A percentile compares a stretch with the other conserved stretches of the same genome.
Evolutionary conservation across 2,888 invertebrate species (phyloP).

Genomic region (Odontocolon sp.): DNA sequence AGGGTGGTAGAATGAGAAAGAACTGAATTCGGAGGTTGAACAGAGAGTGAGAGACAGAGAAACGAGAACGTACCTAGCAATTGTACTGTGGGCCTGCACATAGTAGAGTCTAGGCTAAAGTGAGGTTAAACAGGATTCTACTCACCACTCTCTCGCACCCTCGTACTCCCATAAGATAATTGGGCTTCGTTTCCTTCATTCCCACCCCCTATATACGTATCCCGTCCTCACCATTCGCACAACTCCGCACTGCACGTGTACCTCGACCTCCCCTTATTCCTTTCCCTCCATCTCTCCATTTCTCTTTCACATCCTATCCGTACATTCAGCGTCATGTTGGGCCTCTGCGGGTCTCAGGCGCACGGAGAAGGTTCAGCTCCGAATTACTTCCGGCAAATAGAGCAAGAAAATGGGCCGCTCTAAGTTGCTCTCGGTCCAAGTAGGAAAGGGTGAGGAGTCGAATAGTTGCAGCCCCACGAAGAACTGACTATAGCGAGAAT

Average conservation of each 20-base stretch:
- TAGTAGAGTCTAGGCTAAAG: conserved; percentile 60
- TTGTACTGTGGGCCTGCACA: conserved; percentile 42
- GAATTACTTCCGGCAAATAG: conserved; percentile 49
- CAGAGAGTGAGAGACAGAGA: conserved; percentile 37
- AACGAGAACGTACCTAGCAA: conserved; percentile 32
- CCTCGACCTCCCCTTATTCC: conserved; percentile 31
- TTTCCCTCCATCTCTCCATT: conserved; percentile 1
- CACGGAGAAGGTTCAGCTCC: conserved; percentile 27
- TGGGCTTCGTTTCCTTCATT: conserved; percentile 70
- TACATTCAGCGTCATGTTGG: conserved; percentile 12
- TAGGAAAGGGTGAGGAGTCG: background rate
- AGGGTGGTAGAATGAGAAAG: conserved; percentile 12
- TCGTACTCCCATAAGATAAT: conserved; percentile 70
- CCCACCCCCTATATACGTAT: conserved; percentile 43
- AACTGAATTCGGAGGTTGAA: conserved; percentile 32
- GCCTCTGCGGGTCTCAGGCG: background rate
- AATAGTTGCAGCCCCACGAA: conserved; percentile 1
- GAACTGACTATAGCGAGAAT: conserved; percentile 4
- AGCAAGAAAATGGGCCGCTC: conserved; percentile 47
- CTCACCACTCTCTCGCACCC: conserved; percentile 61
- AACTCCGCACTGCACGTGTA: conserved; percentile 14
- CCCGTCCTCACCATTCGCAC: conserved; percentile 18
- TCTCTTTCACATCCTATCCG: conserved; percentile 3
- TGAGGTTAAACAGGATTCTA: conserved; percentile 72
- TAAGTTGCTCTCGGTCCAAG: conserved; percentile 36